These are phyloP conservation scores for Engystomops pustulosus DNA, from an alignment of 2,113 vertebrate species.

Conservation along the genomic window DNA sequence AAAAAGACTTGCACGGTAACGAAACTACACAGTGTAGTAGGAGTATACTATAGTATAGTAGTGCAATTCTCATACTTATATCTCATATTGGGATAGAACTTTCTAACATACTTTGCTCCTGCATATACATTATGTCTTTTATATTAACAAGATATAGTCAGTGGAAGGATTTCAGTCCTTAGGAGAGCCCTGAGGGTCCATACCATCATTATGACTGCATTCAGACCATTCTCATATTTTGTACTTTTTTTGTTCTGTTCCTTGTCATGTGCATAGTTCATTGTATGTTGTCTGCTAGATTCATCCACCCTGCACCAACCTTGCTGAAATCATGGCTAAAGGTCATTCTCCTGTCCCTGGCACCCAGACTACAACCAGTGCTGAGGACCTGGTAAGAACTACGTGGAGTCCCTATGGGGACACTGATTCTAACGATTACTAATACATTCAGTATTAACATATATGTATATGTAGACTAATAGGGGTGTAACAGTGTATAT, in stretches of 20 bases:
- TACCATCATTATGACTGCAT: too few relatives aligned
- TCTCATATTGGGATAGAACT: too few relatives aligned
- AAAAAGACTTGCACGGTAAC: too few relatives aligned
- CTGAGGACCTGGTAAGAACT: constrained; percentile 71
- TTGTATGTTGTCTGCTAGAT: constrained; percentile 90
- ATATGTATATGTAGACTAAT: background rate
- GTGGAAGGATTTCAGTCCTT: too few relatives aligned
- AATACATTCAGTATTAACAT: background rate
- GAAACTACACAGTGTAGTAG: too few relatives aligned
- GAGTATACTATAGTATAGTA: too few relatives aligned
- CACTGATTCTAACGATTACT: background rate
- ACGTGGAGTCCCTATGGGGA: background rate
- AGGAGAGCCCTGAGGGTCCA: too few relatives aligned
- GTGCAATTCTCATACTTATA: too few relatives aligned
- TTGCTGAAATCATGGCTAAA: constrained; percentile 92
- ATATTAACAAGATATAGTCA: too few relatives aligned
- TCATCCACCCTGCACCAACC: constrained; percentile 82
- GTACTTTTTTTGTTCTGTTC: background rate
- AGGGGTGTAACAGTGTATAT: constrained; percentile 33
- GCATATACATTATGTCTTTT: too few relatives aligned
- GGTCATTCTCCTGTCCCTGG: constrained; percentile 85
- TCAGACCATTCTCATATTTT: background rate
- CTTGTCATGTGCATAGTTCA: constrained; percentile 58
- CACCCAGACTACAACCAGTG: constrained; percentile 85
- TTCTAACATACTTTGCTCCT: too few relatives aligned